Base-by-base conservation (phyloP, 2,113 vertebrate genomes). In the Catharus minimus region DNA sequence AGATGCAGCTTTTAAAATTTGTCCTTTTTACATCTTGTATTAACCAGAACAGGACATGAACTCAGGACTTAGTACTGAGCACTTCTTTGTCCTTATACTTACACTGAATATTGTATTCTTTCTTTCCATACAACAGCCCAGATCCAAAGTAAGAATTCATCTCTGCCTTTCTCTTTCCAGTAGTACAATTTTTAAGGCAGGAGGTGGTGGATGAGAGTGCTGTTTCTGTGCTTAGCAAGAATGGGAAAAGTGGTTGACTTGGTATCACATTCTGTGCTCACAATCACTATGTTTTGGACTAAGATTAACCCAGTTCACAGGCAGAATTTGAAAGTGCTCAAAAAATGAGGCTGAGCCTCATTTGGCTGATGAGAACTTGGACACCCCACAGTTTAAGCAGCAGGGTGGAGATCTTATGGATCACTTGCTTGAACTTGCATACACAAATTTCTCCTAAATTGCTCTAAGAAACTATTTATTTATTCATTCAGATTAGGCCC, bases 361-460 rank as follows among this genome's bases (percentile, higher is more conserved):
- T 78, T 84, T 89, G 41, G 15, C 73, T 71, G 55, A 43, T 78
- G 83, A 84, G 74, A 82, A 75, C 33, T 79, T 89, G 71, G 66
- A 61, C 67, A 89, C 11, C 32, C 32, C 15, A 69, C 62, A 76
- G 32, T 36, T 81, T 53, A 89, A 47, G 55, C 71, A 91, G 28
- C 8, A 10, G 75, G 50, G 78, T 85, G 87, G 78, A 91, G 89
- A 82, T 76, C 57, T 76, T 73, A 82, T 23, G 46, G 66, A 89
- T 87, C 55, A 30, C 91, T 93, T 94, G 84, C 78, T 95, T 47
- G 58, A 93, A 92, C 91, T 87, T 94, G 89, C 74, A 87, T 26
- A 36, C 28, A 13, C 13, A 58, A 73, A 93, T 92, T 87, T 94
- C 50, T 76, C 56, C 41, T 73, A 91, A 94, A 92, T 93, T 92